Evolutionary conservation across 2,797 vertebrate species (phyloP).

Genomic region (Potorous gilbertii): DNA sequence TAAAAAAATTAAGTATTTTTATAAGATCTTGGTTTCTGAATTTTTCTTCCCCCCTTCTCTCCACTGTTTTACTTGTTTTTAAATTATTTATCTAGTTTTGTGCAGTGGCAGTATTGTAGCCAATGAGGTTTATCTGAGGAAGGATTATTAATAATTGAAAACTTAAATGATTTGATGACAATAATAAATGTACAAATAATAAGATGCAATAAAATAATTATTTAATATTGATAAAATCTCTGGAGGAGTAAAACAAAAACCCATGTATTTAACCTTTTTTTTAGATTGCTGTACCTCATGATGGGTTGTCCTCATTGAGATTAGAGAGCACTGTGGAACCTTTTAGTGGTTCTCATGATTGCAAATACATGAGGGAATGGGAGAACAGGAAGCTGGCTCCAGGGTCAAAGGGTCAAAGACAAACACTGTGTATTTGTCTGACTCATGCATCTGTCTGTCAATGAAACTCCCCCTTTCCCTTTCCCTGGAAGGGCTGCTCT

Average conservation of each 20-base stretch:
- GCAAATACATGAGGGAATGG: neutral
- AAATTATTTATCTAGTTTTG: slow-evolving; percentile 89
- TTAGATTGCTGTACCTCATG: slow-evolving; percentile 80
- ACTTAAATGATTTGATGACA: slow-evolving; percentile 60
- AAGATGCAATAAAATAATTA: slow-evolving; percentile 87
- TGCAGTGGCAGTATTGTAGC: slow-evolving; percentile 76
- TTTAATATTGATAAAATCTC: slow-evolving; percentile 91
- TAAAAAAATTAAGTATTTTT: too few relatives aligned
- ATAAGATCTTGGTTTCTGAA: too few relatives aligned
- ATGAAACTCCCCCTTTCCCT: neutral
- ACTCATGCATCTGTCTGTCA: neutral
- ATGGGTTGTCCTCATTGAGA: neutral
- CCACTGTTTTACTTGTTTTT: slow-evolving; percentile 67
- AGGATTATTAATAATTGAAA: too few relatives aligned
- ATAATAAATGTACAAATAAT: slow-evolving; percentile 88
- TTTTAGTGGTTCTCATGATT: neutral
- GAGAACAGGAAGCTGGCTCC: neutral
- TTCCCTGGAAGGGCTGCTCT: neutral
- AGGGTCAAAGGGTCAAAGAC: neutral
- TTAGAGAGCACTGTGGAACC: neutral
- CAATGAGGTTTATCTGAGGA: too few relatives aligned
- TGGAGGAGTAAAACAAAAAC: slow-evolving; percentile 88
- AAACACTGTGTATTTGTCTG: neutral
- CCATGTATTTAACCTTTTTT: slow-evolving; percentile 88
- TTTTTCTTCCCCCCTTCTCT: too few relatives aligned